phyloP scores from a whole-genome alignment of 2,797 vertebrate genomes.

The Rousettus madagascariensis region DNA sequence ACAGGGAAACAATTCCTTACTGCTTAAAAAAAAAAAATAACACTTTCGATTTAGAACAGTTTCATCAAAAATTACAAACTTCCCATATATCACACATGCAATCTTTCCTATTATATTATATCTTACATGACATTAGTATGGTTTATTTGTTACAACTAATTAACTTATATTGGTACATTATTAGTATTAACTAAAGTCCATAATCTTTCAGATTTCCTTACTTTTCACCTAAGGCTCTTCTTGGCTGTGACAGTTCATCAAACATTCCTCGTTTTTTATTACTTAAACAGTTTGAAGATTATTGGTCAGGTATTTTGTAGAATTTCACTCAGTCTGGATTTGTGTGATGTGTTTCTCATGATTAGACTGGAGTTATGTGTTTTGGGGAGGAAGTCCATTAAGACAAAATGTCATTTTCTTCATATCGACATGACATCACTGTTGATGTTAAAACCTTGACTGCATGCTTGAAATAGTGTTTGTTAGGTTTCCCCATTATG shows the following conservation, averaged over 20 bases:
- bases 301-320: neutral
- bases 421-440: neutral
- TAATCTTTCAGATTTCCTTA: neutral
- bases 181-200: neutral
- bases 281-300: neutral
- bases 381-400: neutral
- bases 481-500: neutral
- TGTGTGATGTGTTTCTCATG: neutral
- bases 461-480: neutral
- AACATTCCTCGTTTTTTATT: neutral
- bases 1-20: neutral
- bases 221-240: neutral
- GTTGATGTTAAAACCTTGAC: neutral
- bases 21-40: neutral
- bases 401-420: neutral
- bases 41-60: neutral
- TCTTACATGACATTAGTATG: neutral
- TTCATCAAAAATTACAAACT: neutral
- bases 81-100: neutral
- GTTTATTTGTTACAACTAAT: neutral
- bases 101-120: neutral
- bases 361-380: neutral
- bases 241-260: neutral
- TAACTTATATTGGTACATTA: neutral
- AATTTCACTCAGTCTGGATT: neutral